phyloP scores from a whole-genome alignment of 2,797 vertebrate genomes.

The Etheostoma nigrum region DNA sequence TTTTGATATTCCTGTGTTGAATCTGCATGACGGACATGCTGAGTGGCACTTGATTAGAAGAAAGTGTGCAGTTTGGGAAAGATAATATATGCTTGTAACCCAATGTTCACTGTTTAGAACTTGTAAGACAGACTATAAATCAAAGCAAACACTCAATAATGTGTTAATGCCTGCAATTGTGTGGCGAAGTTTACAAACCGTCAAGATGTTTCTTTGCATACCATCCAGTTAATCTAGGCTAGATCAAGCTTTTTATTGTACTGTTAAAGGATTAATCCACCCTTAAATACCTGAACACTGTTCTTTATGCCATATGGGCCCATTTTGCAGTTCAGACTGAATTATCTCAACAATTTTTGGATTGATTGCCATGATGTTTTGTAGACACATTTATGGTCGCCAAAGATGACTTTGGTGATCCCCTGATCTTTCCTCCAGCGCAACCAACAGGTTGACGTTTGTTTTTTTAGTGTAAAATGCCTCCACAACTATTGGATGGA shows the following conservation, averaged over 20 bases:
- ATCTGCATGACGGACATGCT: slow-evolving; percentile 30
- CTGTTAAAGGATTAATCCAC: slow-evolving; percentile 26
- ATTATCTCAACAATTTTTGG: not conserved
- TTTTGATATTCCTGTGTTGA: slow-evolving; percentile 17
- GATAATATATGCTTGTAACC: slow-evolving; percentile 4
- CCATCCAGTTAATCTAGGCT: slow-evolving; percentile 1
- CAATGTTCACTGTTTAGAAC: slow-evolving; percentile 9
- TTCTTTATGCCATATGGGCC: not conserved
- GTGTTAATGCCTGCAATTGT: slow-evolving; percentile 32
- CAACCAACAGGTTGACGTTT: not conserved
- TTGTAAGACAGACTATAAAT: slow-evolving; percentile 27
- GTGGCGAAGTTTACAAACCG: slow-evolving; percentile 6
- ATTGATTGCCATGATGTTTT: not conserved
- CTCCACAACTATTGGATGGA: not conserved
- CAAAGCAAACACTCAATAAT: slow-evolving; percentile 12
- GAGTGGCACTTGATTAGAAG: not conserved
- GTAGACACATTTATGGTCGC: not conserved
- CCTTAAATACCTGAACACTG: slow-evolving; percentile 35
- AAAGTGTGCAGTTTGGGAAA: slow-evolving; percentile 2
- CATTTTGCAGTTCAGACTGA: not conserved
- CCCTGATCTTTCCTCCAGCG: not conserved
- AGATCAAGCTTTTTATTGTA: slow-evolving; percentile 20
- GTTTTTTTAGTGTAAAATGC: not conserved
- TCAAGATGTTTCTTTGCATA: slow-evolving; percentile 27
- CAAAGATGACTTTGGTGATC: not conserved